phyloP scores from a whole-genome alignment of 1,140 invertebrate genomes.

The Oncopodura yosiiana region DNA sequence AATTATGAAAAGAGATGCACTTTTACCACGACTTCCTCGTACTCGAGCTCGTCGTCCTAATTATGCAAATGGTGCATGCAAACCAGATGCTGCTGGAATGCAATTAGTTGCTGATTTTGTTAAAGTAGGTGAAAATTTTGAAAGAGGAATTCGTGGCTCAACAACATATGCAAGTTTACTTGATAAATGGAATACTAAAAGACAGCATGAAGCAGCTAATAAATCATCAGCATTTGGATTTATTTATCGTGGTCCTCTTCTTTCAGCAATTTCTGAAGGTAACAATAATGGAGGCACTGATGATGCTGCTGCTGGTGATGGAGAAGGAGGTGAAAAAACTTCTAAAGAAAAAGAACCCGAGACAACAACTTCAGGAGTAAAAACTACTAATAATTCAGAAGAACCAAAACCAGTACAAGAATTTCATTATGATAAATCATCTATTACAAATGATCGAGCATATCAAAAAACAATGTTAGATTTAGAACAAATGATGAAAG shows the following conservation, averaged over 20 bases:
- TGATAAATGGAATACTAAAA: background rate
- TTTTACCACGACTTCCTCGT: conserved; percentile 15
- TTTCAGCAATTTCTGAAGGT: too few species aligned
- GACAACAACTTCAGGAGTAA: too few species aligned
- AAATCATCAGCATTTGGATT: conserved; percentile 14
- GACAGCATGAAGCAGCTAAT: background rate
- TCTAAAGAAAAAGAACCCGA: background rate
- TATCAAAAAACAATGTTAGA: conserved; percentile 13
- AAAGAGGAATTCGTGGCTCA: conserved; percentile 15
- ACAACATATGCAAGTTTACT: conserved; percentile 9
- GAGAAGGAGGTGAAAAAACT: background rate
- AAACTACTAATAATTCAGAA: background rate
- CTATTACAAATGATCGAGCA: too few species aligned
- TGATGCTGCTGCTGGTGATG: background rate
- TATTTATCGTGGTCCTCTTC: too few species aligned
- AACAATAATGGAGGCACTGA: background rate
- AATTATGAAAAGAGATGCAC: conserved; percentile 27
- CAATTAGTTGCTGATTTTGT: conserved; percentile 6
- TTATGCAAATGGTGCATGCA: conserved; percentile 12
- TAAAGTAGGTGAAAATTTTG: conserved; percentile 16
- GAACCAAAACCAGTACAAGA: too few species aligned
- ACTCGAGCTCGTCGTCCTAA: background rate
- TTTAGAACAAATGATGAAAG: conserved; percentile 20
- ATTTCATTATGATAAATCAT: too few species aligned
- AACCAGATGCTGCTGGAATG: conserved; percentile 14